phyloP scores from a whole-genome alignment of 2,113 vertebrate genomes.

The Gnathonemus echidnorhynchus region DNA sequence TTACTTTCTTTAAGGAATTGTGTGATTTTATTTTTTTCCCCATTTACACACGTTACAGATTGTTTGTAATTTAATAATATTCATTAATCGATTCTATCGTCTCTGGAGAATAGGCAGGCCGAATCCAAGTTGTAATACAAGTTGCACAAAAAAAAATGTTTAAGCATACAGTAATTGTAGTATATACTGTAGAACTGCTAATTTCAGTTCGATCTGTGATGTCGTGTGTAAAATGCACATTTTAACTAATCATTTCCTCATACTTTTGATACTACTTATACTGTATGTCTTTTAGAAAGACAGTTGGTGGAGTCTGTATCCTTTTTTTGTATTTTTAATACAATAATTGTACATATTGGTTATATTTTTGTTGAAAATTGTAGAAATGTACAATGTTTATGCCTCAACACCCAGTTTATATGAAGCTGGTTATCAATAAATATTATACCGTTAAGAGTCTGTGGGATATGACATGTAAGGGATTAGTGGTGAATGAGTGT shows the following conservation, averaged over 20 bases:
- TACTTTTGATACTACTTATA: conserved; percentile 97
- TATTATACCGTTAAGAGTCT: conserved; percentile 54
- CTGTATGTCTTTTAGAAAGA: conserved; percentile 99
- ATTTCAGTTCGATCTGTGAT: conserved; percentile 87
- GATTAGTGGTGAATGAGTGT: neutral
- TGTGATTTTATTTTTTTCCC: conserved; percentile 50
- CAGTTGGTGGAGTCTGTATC: conserved; percentile 98
- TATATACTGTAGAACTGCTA: conserved; percentile 86
- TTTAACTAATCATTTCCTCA: conserved; percentile 95
- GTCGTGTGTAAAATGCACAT: conserved; percentile 97
- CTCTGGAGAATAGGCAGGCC: conserved; percentile 82
- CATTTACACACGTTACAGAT: conserved; percentile 66
- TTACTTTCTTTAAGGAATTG: conserved; percentile 49
- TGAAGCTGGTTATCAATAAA: conserved; percentile 98
- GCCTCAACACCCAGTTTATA: conserved; percentile 99
- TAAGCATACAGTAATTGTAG: conserved; percentile 86
- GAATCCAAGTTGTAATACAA: conserved; percentile 73
- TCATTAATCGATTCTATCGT: conserved; percentile 81
- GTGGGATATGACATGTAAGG: neutral
- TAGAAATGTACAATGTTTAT: conserved; percentile 99
- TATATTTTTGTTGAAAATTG: conserved; percentile 99
- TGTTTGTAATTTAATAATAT: conserved; percentile 91
- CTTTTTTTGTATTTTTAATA: conserved; percentile 99
- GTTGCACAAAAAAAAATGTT: conserved; percentile 86
- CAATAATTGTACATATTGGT: conserved; percentile 99